phyloP scores from a whole-genome alignment of 2,888 invertebrate genomes.

The Drosophila eohydei region DNA sequence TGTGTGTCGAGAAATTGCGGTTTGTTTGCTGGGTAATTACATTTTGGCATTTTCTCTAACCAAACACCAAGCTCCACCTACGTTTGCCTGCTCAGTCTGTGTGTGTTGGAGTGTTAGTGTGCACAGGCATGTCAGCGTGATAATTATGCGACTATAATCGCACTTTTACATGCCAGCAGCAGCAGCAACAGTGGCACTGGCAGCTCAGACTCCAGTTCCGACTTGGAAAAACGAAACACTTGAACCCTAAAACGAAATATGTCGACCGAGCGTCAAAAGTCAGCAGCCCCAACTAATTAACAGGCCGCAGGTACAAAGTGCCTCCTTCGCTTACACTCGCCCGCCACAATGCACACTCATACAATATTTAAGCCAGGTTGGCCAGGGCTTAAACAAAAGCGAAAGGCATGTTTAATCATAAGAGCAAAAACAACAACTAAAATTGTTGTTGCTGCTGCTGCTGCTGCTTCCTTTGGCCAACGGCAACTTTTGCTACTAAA shows the following conservation, averaged over 20 bases:
- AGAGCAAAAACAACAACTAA: slow-evolving; percentile 77
- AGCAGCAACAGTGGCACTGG: slow-evolving; percentile 29
- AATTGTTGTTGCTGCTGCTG: slow-evolving; percentile 51
- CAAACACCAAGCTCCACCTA: slow-evolving; percentile 9
- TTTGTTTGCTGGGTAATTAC: slow-evolving; percentile 81
- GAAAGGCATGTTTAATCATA: slow-evolving; percentile 80
- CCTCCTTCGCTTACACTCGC: not conserved
- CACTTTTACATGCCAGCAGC: slow-evolving; percentile 76
- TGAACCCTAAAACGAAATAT: slow-evolving; percentile 77
- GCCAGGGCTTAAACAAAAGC: slow-evolving; percentile 74
- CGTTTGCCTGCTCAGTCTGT: not conserved
- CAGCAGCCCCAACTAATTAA: slow-evolving; percentile 76
- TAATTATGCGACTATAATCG: slow-evolving; percentile 81
- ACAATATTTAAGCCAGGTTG: slow-evolving; percentile 74
- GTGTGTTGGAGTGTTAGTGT: slow-evolving; percentile 38
- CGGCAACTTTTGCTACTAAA: slow-evolving; percentile 64
- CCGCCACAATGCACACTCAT: slow-evolving; percentile 48
- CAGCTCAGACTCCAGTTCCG: slow-evolving; percentile 20
- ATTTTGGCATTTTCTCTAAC: slow-evolving; percentile 73
- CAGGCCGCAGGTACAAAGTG: slow-evolving; percentile 74
- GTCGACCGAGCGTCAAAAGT: slow-evolving; percentile 75
- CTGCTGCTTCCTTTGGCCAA: slow-evolving; percentile 61
- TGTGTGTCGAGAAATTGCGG: slow-evolving; percentile 77
- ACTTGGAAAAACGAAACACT: slow-evolving; percentile 49
- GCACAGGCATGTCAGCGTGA: slow-evolving; percentile 76